These are phyloP conservation scores for Protonibea diacanthus DNA, from an alignment of 2,797 vertebrate species.

Conservation along the genomic window DNA sequence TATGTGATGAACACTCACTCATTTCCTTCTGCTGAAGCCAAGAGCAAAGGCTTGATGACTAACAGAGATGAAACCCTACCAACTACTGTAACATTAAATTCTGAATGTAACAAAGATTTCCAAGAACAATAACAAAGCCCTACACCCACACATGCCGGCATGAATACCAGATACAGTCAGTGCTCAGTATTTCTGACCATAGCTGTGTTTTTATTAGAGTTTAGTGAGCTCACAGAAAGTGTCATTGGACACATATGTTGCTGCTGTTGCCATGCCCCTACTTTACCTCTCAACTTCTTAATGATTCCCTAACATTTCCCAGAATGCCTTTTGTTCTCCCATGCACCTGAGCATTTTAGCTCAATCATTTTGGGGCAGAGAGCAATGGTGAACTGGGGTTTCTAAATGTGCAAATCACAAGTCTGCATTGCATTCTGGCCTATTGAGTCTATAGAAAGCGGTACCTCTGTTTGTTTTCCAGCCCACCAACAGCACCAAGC, in stretches of 20 bases:
- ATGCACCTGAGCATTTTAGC: neutral
- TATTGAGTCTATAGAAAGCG: neutral
- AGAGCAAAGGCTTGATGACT: conserved; percentile 40
- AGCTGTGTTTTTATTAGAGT: conserved; percentile 49
- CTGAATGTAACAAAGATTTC: conserved; percentile 58
- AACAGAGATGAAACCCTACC: conserved; percentile 38
- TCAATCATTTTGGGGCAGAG: neutral
- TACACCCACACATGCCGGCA: conserved; percentile 47
- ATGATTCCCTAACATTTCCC: conserved; percentile 9
- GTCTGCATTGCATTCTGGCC: neutral
- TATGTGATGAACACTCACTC: conserved; percentile 31
- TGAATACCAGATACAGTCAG: conserved; percentile 40
- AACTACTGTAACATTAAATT: conserved; percentile 28
- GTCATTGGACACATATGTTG: conserved; percentile 2
- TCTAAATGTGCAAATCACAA: neutral
- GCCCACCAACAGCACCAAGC: neutral
- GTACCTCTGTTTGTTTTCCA: neutral
- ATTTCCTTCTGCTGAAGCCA: conserved; percentile 30
- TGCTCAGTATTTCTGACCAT: conserved; percentile 30
- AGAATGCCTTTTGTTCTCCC: neutral
- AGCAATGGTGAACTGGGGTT: neutral
- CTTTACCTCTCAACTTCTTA: neutral
- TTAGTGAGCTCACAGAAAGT: conserved; percentile 12
- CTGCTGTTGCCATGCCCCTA: neutral
- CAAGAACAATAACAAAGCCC: conserved; percentile 38